phyloP scores from a whole-genome alignment of 23 tunicate species.

The Aplidium turbinatum region DNA sequence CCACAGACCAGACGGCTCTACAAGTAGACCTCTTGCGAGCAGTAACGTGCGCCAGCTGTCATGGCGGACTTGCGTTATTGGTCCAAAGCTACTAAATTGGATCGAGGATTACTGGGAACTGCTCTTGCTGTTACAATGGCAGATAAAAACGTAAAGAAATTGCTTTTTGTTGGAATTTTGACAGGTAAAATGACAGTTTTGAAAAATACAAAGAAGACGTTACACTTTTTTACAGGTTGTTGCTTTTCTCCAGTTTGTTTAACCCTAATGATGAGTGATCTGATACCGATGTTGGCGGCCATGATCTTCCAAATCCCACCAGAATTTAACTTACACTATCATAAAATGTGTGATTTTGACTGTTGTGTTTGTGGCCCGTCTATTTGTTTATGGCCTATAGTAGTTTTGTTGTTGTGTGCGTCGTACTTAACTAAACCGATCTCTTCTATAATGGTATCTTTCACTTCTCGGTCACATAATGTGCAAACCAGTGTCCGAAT shows the following conservation, averaged over 20 bases:
- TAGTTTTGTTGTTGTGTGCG: background rate
- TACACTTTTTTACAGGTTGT: background rate
- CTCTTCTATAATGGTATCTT: background rate
- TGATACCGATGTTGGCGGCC: background rate
- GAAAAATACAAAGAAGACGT: background rate
- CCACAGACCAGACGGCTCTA: no score
- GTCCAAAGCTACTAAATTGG: conserved; percentile 21
- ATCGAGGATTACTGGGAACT: conserved; percentile 26
- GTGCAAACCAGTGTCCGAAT: background rate
- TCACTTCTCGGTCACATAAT: background rate
- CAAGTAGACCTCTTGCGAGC: no score
- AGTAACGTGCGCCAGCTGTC: no score
- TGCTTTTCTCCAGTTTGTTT: background rate
- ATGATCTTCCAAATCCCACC: no score
- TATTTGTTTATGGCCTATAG: no score
- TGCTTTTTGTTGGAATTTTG: conserved; percentile 36
- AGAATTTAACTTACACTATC: no score
- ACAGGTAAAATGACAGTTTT: conserved; percentile 13
- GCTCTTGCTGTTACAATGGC: conserved; percentile 27
- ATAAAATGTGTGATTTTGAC: no score
- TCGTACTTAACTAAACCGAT: no score
- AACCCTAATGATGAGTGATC: background rate
- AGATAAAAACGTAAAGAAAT: conserved; percentile 11
- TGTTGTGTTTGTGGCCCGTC: no score
- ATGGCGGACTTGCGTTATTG: conserved; percentile 29